Percentiles rank a stretch among this genome's conserved stretches.
phyloP scores from a whole-genome alignment of 2,113 vertebrate genomes.

The Platichthys flesus region DNA sequence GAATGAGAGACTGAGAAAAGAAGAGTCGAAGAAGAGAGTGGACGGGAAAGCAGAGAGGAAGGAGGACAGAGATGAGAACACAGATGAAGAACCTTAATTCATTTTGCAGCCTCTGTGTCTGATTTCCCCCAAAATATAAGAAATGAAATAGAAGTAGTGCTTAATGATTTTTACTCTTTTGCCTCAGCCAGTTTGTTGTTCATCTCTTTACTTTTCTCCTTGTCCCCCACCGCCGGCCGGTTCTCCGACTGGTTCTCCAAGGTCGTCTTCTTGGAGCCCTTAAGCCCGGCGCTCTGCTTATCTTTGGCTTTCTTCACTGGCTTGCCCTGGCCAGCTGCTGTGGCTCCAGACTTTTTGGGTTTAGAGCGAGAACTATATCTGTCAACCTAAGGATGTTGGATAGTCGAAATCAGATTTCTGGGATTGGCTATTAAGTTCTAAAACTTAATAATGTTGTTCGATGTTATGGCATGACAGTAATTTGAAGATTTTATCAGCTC shows the following conservation, averaged over 20 bases:
- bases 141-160: constrained; percentile 86
- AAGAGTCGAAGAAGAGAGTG: constrained; percentile 8
- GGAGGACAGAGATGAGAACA: constrained; percentile 41
- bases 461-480: constrained; percentile 7
- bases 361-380: constrained; percentile 91
- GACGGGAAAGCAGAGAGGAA: neutral
- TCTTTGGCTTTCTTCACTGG: constrained; percentile 94
- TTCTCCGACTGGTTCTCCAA: constrained; percentile 81
- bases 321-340: constrained; percentile 87
- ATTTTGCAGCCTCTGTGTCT: constrained; percentile 93
- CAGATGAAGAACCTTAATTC: constrained; percentile 85
- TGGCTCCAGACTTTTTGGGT: constrained; percentile 90
- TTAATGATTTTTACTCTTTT: constrained; percentile 97
- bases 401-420: constrained; percentile 53
- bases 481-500: neutral
- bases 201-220: constrained; percentile 99
- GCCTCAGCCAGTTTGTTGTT: constrained; percentile 99
- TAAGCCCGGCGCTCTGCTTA: constrained; percentile 87
- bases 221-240: constrained; percentile 84
- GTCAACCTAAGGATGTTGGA: constrained; percentile 86
- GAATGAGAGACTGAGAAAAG: neutral
- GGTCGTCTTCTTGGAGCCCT: constrained; percentile 89
- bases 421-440: constrained; percentile 22
- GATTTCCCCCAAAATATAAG: constrained; percentile 53
- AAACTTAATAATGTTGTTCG: constrained; percentile 21